These are phyloP conservation scores for Lasioglossum oenotherae DNA, from an alignment of 2,888 invertebrate species.

Conservation along the genomic window DNA sequence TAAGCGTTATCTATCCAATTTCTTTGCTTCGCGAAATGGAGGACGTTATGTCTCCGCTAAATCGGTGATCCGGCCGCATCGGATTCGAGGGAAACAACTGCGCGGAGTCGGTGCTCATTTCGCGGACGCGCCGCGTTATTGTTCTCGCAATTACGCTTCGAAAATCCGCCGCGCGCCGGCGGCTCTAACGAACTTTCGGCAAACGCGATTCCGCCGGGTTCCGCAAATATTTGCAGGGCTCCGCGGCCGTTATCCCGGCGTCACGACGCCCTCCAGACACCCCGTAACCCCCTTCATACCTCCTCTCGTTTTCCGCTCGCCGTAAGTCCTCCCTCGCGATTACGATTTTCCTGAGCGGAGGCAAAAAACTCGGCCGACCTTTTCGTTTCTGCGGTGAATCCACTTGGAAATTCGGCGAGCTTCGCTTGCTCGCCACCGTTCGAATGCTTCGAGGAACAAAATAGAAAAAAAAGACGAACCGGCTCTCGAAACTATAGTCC, in stretches of 20 bases:
- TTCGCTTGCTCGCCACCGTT: neutral
- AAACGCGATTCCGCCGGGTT: slow-evolving; percentile 58
- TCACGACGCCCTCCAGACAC: neutral
- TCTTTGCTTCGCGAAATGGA: neutral
- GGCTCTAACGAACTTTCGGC: slow-evolving; percentile 62
- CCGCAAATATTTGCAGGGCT: slow-evolving; percentile 60
- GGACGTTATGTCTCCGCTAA: neutral
- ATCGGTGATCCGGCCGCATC: neutral
- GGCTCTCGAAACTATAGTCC: neutral
- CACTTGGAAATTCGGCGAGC: neutral
- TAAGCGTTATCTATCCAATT: too few relatives aligned
- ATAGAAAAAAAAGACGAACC: neutral
- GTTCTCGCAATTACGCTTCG: slow-evolving; percentile 67
- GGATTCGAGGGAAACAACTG: slow-evolving; percentile 7
- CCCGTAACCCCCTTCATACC: neutral
- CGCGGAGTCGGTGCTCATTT: slow-evolving; percentile 50
- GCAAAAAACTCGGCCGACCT: neutral
- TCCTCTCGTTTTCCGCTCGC: neutral
- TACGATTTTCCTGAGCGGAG: slow-evolving; percentile 22
- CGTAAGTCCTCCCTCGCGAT: slow-evolving; percentile 30
- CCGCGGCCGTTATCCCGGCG: slow-evolving; percentile 46
- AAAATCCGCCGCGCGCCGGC: slow-evolving; percentile 56
- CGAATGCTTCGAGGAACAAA: slow-evolving; percentile 1
- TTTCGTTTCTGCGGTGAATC: slow-evolving; percentile 1
- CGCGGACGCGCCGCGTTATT: slow-evolving; percentile 58